Percentiles rank a stretch among this genome's conserved stretches.
Evolutionary conservation across 2,797 vertebrate genomes (phyloP).

Genomic region (Jordanella pulchra): DNA sequence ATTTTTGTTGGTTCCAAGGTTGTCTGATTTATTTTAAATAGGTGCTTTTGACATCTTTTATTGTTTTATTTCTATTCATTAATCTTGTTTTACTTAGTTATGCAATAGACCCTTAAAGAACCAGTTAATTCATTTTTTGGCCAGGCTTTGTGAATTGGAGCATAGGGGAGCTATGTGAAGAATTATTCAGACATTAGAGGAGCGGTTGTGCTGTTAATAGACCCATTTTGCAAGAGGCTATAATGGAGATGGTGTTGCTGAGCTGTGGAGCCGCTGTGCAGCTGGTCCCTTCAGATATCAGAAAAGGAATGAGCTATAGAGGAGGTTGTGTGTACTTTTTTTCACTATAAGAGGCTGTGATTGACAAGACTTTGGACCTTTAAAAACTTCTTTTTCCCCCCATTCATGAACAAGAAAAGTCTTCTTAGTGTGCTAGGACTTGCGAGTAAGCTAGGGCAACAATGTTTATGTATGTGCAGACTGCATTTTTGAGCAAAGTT

Average conservation of each 20-base stretch:
- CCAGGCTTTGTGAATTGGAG: constrained; percentile 43
- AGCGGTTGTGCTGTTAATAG: constrained; percentile 53
- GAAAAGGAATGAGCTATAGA: constrained; percentile 22
- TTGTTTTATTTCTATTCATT: background rate
- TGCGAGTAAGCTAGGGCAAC: background rate
- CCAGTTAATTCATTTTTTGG: background rate
- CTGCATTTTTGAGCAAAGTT: constrained; percentile 10
- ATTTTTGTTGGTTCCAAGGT: background rate
- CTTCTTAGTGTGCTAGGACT: constrained; percentile 8
- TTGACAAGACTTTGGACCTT: constrained; percentile 30
- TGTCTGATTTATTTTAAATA: background rate
- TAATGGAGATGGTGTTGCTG: constrained; percentile 40
- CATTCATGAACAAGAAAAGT: background rate
- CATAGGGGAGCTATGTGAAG: constrained; percentile 45
- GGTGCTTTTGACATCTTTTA: background rate
- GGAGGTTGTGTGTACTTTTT: constrained; percentile 9
- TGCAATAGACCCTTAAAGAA: background rate
- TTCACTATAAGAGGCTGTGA: constrained; percentile 17
- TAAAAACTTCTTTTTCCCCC: constrained; percentile 7
- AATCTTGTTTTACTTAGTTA: background rate
- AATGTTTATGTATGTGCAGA: constrained; percentile 31
- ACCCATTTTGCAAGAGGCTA: constrained; percentile 56
- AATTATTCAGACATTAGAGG: constrained; percentile 28
- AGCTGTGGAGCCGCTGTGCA: constrained; percentile 49
- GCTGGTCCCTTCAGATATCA: constrained; percentile 54